Conservation (phyloP, 2,113 vertebrate genomes). For the Thermophis baileyi region DNA sequence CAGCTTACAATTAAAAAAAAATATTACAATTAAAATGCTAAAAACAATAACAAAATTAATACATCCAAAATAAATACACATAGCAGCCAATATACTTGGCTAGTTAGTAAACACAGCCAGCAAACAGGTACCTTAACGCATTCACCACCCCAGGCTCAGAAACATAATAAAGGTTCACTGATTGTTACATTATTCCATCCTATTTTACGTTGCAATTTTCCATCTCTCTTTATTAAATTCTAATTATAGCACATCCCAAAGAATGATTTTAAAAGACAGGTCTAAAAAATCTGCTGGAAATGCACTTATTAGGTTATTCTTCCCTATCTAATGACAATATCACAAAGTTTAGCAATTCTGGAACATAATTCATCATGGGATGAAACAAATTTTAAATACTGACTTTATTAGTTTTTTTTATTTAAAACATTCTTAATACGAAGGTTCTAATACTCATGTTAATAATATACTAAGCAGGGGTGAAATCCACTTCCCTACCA, state of each 20-base stretch:
- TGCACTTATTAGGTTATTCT: background rate
- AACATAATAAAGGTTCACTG: conserved; percentile 5
- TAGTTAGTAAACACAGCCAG: background rate
- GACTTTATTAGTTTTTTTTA: background rate
- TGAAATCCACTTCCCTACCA: no score
- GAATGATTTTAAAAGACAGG: background rate
- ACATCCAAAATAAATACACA: background rate
- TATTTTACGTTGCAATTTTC: background rate
- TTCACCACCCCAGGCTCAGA: background rate
- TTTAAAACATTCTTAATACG: background rate
- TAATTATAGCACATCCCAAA: background rate
- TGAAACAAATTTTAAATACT: background rate
- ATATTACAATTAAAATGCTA: no score
- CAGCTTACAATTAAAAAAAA: background rate
- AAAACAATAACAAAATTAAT: background rate
- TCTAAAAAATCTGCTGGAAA: background rate
- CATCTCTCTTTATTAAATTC: background rate
- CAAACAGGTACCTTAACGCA: background rate
- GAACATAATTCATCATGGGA: background rate
- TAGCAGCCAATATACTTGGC: background rate
- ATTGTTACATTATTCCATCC: background rate
- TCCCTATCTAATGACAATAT: background rate
- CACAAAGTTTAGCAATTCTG: background rate
- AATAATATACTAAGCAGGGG: background rate
- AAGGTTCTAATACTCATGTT: background rate